Evolutionary conservation across 2,888 invertebrate species (phyloP), one percentile per base, ranked within the genome.

Genomic region (Thecocarcelia acutangulata): DNA sequence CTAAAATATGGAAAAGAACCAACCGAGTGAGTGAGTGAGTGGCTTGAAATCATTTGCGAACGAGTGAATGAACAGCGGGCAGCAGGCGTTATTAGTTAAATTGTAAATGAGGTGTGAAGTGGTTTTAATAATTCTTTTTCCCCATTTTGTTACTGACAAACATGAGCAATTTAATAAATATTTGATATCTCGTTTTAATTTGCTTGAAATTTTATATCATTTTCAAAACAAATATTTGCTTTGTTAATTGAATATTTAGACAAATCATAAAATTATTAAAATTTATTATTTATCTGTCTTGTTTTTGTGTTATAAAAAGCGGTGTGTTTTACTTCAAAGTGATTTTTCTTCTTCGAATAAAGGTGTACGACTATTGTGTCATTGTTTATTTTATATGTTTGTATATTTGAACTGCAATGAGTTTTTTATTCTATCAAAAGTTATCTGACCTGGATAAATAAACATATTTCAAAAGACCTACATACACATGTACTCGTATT

Each of bases 41-140:
- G 44, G 63, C 44, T 52, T 12, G 54, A 40, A 50, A n/a, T 44
- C 17, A 69, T 68, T 69, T 69, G 42, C n/a, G n/a, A 56, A 21
- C 58, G 15, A 15, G 19, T 37, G 42, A n/a, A 19, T 19, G 42
- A 80, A 81, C 76, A 74, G 74, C 78, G 70, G 81, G 76, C 77
- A 21, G 82, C 82, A 78, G 82, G 82, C 82, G 59, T 82, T 82
- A 75, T 82, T 78, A 82, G 73, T 70, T 78, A 70, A 82, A 74
- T 75, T 70, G 74, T 74, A 78, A 78, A 82, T 82, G 74, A 82
- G 70, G 82, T 82, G 82, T 75, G 74, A 82, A 82, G 74, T 74
- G 58, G 78, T 59, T 72, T 73, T 66, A 68, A 73, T 79, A 66
- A 56, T 66, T 54, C 46, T 37, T 69, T 61, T 40, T 54, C n/a